A percentile compares a stretch with the other conserved stretches of the same genome.
phyloP scores from a whole-genome alignment of 1,140 invertebrate genomes.

The Chironomus striatipennis region DNA sequence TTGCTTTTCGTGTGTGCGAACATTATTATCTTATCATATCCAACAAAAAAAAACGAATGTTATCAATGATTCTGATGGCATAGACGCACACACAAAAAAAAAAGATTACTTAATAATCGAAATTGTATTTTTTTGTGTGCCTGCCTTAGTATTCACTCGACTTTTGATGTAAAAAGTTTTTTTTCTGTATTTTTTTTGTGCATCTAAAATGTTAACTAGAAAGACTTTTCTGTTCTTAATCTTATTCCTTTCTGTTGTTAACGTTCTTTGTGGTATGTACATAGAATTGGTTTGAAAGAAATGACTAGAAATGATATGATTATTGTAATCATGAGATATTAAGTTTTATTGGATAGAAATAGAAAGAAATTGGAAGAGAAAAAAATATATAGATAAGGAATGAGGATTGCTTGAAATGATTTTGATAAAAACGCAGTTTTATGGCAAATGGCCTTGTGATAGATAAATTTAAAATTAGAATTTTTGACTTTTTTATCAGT shows the following conservation, averaged over 20 bases:
- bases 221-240: not conserved
- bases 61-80: not conserved
- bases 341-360: not conserved
- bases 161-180: not conserved
- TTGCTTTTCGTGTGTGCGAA: too few relatives aligned
- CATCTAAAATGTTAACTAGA: not conserved
- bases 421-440: too few relatives aligned
- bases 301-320: not conserved
- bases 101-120: not conserved
- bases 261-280: slow-evolving; percentile 4
- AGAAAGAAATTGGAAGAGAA: not conserved
- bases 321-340: not conserved
- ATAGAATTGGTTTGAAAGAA: not conserved
- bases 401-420: too few relatives aligned
- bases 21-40: not conserved
- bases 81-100: not conserved
- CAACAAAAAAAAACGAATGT: not conserved
- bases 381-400: too few relatives aligned
- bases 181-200: too few relatives aligned
- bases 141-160: not conserved
- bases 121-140: not conserved
- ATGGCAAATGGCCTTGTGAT: too few relatives aligned
- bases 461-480: too few relatives aligned
- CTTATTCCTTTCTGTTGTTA: not conserved
- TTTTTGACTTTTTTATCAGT: too few relatives aligned